These are phyloP conservation scores for Tolmerus cingulatus DNA, from an alignment of 2,888 invertebrate species.

Conservation along the genomic window DNA sequence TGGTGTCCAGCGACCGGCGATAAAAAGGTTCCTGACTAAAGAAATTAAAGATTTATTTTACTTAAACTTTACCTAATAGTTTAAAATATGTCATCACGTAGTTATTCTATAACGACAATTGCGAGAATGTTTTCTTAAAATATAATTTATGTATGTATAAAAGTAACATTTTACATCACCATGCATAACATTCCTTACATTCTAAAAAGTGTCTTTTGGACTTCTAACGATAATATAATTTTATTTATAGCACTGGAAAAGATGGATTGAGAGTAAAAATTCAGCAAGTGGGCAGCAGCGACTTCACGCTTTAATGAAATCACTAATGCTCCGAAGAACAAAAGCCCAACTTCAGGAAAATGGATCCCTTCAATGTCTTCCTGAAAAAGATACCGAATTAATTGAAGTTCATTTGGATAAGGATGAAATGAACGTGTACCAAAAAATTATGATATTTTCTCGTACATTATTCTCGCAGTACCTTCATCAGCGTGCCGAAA, in stretches of 20 bases:
- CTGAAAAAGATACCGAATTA: conserved; percentile 68
- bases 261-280: conserved; percentile 85
- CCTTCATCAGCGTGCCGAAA: conserved; percentile 77
- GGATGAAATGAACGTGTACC: conserved; percentile 80
- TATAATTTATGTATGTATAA: no score
- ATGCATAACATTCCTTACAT: no score
- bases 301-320: conserved; percentile 84
- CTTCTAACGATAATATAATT: background rate
- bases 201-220: no score
- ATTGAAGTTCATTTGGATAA: conserved; percentile 71
- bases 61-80: no score
- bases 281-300: conserved; percentile 79
- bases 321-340: conserved; percentile 85
- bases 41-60: no score
- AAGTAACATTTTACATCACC: no score
- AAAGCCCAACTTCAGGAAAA: conserved; percentile 77
- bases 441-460: conserved; percentile 75
- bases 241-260: conserved; percentile 79
- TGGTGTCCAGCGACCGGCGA: no score
- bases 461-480: conserved; percentile 79
- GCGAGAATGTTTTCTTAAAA: no score
- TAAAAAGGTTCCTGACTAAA: no score
- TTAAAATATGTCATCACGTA: no score
- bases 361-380: conserved; percentile 71
- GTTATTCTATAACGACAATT: no score